Base-by-base conservation (phyloP, 2,888 invertebrate species). In the Caenorhabditis wallacei region DNA sequence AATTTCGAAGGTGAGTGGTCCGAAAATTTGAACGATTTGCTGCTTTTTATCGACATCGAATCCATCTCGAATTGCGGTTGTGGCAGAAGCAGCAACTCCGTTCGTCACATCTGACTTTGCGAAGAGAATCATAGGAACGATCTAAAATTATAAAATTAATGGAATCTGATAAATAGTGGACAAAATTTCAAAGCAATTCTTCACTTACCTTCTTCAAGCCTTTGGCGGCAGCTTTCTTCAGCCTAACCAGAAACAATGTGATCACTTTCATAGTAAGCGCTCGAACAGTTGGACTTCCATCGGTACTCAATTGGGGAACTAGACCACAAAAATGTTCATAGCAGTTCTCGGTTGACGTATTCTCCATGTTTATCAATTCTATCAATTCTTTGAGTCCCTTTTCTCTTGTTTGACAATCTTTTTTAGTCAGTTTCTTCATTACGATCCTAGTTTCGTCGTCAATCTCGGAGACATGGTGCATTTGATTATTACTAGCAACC, bases 341-440 rank as follows among this genome's bases (percentile, higher is more conserved):
- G 24, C 51, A 74, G 20, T 13, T 53, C 24, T 86, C 84, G 3
- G 74, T 56, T 1, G 61, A 68, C 8, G 46, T 69, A 2, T 13
- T 69, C 1, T 80, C 61, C n/a, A 79, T 18, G 18, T 74, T 71
- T 5, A 88, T 51, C 26, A 74, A 57, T 2, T 64, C 68, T 10
- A 79, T 54, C 68, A 85, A 54, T 37, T 86, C 85, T 57, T 84
- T 61, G 4, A 85, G 70, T 16, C 80, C 86, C 70, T 90, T 90
- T 74, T 90, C 90, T 37, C 90, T 71, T 1, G 90, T 90, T 51
- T 80, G 72, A 16, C 87, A 56, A 51, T 90, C 90, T 57, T 88
- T 88, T 59, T 90, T 90, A 16, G 86, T 68, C 53, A 90, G 72
- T 57, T 89, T 89, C 54, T 84, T 85, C 53, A 90, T 85, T 16